A percentile compares a stretch with the other conserved stretches of the same genome.
These are phyloP conservation scores for Turdus rufiventris DNA, from an alignment of 2,113 vertebrate genomes.

Conservation along the genomic window DNA sequence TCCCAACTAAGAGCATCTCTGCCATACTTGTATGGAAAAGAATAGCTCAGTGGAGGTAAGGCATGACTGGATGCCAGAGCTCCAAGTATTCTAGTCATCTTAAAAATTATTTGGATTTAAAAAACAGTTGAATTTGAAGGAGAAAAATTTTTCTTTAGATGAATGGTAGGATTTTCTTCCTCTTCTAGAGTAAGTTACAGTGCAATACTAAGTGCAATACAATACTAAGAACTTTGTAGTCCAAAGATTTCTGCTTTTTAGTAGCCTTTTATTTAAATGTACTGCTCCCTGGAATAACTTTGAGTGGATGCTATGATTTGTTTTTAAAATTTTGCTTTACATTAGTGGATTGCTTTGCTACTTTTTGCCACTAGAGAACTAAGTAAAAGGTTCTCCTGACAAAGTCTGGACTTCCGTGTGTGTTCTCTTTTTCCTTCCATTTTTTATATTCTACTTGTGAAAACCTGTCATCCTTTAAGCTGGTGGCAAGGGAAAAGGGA, in stretches of 20 bases:
- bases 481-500: background rate
- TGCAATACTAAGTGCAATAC: background rate
- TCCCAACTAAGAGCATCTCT: background rate
- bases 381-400: background rate
- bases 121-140: background rate
- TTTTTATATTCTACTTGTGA: background rate
- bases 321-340: background rate
- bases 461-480: background rate
- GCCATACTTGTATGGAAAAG: background rate
- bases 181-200: background rate
- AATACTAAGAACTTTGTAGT: background rate
- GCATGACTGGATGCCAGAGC: background rate
- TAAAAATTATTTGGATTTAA: background rate
- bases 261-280: background rate
- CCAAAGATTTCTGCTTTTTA: background rate
- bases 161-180: background rate
- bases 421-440: background rate
- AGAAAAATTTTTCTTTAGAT: background rate
- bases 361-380: background rate
- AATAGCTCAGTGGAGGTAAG: background rate
- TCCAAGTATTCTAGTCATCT: background rate
- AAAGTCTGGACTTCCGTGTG: background rate
- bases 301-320: fast-evolving
- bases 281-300: background rate
- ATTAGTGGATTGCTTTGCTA: background rate